Evolutionary conservation across 2,113 vertebrate species (phyloP).

Genomic region (Mus spicilegus): DNA sequence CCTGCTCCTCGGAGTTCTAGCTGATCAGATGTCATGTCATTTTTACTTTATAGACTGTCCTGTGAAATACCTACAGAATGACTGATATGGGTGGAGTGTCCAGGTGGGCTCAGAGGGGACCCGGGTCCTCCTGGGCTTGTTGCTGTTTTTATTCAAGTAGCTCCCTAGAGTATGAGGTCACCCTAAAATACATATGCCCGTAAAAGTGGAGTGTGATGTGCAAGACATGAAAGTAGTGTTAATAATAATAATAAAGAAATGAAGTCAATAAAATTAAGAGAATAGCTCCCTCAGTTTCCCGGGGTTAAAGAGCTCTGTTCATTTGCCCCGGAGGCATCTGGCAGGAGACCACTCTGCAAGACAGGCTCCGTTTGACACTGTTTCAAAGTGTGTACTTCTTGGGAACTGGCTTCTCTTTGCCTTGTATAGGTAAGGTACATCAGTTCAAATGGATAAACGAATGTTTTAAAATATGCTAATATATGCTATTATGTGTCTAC

Average conservation of each 20-base stretch:
- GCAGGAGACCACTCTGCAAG: background rate
- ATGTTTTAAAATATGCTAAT: slow-evolving; percentile 17
- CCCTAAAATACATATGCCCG: background rate
- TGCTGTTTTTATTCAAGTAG: background rate
- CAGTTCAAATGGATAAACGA: background rate
- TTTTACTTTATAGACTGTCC: background rate
- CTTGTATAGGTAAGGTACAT: background rate
- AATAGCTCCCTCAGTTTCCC: background rate
- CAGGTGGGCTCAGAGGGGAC: background rate
- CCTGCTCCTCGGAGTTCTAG: background rate
- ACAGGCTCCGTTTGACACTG: background rate
- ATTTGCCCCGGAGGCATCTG: background rate
- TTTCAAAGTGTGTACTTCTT: background rate
- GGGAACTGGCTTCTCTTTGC: background rate
- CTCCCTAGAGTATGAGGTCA: background rate
- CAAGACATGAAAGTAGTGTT: background rate
- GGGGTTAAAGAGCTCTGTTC: slow-evolving; percentile 15
- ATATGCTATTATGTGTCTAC: background rate
- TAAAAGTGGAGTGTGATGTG: background rate
- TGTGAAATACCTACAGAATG: background rate
- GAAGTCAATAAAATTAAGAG: background rate
- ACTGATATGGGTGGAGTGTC: background rate
- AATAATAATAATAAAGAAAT: slow-evolving; percentile 29
- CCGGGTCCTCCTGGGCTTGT: background rate
- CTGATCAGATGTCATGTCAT: background rate